Base-by-base conservation (phyloP, 2,797 vertebrate genomes). In the Chelon labrosus region DNA sequence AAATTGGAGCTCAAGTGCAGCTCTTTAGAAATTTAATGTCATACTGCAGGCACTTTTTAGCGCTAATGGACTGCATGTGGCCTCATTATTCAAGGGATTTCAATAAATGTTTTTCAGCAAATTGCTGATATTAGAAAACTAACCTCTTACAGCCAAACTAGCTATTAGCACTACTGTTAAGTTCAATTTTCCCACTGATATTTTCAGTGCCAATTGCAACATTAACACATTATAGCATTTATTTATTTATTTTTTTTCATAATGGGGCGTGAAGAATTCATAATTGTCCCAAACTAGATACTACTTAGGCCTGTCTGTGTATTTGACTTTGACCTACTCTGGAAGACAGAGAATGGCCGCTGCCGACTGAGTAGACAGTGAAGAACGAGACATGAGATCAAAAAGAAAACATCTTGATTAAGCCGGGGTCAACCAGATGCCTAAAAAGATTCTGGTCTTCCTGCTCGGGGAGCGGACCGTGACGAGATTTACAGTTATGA, bases 371-470 rank as follows among this genome's bases (percentile, higher is more conserved):
- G 56, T 49, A 46, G 55, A 56, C 46, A 70, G 70, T 60, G 70
- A 58, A 56, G 77, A 85, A 77, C 38, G 55, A 74, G 73, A 75
- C 71, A 7, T 51, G 17, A n/a, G 10, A 25, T 73, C 12, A 68
- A 57, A 81, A 61, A 70, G 62, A 75, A 67, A 77, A 84, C 22
- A 67, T 87, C 83, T 87, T 80, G 53, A 89, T 86, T 76, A 80
- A 70, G 70, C 60, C 52, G 66, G 58, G 72, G 76, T 83, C 60
- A 52, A 74, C 68, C 71, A 68, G 74, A 83, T 70, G 64, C 55
- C 58, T 71, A 70, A 76, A 80, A 77, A 61, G 68, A 77, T 74
- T 54, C 53, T 47, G 13, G 79, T 50, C 44, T 73, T 50, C 0
- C 68, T 51, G 84, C 83, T 83, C 68, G 10, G 82, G 74, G 75